Base-by-base conservation (phyloP, 2,888 invertebrate species). In the Amiota minor region DNA sequence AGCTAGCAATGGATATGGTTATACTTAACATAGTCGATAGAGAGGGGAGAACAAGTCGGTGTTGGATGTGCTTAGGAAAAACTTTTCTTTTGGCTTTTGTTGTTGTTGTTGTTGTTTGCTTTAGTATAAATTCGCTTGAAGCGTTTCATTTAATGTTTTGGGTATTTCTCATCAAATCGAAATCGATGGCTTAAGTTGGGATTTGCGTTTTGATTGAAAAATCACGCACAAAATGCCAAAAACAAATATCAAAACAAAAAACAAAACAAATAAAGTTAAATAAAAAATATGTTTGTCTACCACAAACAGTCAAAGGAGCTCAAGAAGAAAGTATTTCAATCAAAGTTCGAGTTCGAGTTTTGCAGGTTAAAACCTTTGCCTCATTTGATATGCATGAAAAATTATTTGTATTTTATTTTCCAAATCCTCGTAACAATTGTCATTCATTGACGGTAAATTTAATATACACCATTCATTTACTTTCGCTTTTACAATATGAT, bases 171-270 rank as follows among this genome's bases (percentile, higher is more conserved):
- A 59, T 16, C 45, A 45, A 62, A 35, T 35, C 35, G 35, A 35
- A 35, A 35, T 35, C 35, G 35, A 35, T 35, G 35, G 35, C 62
- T 62, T 62, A 62, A 59, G 59, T 59, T 59, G 18, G 59, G 59
- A 59, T 59, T 59, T 59, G 62, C 62, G 62, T 45, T 62, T 62
- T 62, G 62, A 62, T 62, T 62, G 62, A 45, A 62, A 62, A 62
- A 62, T 18, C 35, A 35, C 35, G 35, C 35, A 35, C 35, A 35
- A 35, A 35, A 35, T 35, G 35, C 35, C 35, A 35, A 59, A 59
- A 59, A 9, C n/a, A 59, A 12, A 59, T 20, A 20, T 6, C 9
- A 53, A 53, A 53, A 11, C 16, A 53, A 53, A 53, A 14, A 53
- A 53, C 14, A 53, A 53, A n/a, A 10, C 56, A 16, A n/a, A 56